A percentile compares a stretch with the other conserved stretches of the same genome.
Conservation (phyloP, 1,140 invertebrate species). For the Brachionus paranguensis region DNA sequence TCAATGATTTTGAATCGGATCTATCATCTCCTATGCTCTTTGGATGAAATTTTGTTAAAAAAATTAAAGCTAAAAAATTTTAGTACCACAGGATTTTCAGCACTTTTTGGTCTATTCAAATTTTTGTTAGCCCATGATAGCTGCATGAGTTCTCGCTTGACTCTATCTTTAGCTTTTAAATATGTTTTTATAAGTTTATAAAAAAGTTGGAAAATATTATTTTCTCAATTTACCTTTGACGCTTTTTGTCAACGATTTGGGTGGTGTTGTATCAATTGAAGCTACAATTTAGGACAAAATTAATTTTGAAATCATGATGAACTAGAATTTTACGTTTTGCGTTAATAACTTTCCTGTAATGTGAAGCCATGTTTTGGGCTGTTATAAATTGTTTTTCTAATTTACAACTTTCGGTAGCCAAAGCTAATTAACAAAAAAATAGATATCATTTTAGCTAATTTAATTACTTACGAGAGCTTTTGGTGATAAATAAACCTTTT, state of each 20-base stretch:
- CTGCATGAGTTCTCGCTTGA: neutral
- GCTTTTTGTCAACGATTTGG: slow-evolving; percentile 5
- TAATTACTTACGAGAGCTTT: slow-evolving; percentile 32
- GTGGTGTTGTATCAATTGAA: slow-evolving; percentile 5
- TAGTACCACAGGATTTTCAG: neutral
- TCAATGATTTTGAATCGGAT: neutral
- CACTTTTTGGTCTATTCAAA: neutral
- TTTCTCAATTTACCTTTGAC: neutral
- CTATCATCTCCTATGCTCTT: neutral
- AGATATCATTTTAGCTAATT: neutral
- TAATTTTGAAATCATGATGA: neutral
- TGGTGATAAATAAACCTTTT: slow-evolving; percentile 19
- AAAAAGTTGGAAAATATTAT: neutral
- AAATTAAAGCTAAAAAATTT: neutral
- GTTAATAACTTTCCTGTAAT: slow-evolving; percentile 13
- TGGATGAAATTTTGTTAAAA: neutral
- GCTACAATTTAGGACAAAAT: neutral
- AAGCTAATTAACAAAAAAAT: neutral
- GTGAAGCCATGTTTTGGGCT: slow-evolving; percentile 27
- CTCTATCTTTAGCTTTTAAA: slow-evolving; percentile 18
- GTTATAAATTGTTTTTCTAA: slow-evolving; percentile 31
- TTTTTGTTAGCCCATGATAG: slow-evolving; percentile 4
- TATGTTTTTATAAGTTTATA: neutral
- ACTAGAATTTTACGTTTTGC: neutral
- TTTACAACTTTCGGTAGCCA: slow-evolving; percentile 35